phyloP scores from a whole-genome alignment of 1,140 invertebrate genomes.

The Calycopis cecrops region DNA sequence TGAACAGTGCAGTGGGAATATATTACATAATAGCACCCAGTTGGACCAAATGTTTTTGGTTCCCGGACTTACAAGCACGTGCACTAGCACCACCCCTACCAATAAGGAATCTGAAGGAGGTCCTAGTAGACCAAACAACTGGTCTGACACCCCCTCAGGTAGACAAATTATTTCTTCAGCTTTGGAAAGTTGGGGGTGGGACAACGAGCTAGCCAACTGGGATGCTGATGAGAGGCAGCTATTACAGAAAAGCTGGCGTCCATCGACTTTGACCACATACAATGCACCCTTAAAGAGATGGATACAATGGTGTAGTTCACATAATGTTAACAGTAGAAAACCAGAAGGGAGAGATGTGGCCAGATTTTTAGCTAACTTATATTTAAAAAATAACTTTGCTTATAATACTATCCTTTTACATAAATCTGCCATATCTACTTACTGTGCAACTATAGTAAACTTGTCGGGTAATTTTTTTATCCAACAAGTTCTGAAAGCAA shows the following conservation, averaged over 20 bases:
- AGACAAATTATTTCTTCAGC: neutral
- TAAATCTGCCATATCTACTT: too few relatives aligned
- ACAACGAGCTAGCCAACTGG: neutral
- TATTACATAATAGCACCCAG: conserved; percentile 12
- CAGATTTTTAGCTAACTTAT: conserved; percentile 6
- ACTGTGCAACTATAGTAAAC: too few relatives aligned
- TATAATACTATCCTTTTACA: too few relatives aligned
- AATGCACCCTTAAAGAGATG: conserved; percentile 8
- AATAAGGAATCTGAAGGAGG: conserved; percentile 14
- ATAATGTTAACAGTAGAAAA: neutral
- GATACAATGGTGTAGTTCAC: neutral
- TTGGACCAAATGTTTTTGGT: conserved; percentile 14
- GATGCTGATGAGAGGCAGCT: conserved; percentile 1
- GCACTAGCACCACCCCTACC: neutral
- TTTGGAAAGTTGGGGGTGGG: conserved; percentile 16
- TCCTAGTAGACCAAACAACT: conserved; percentile 10
- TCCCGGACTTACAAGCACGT: conserved; percentile 9
- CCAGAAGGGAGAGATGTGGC: neutral
- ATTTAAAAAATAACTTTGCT: conserved; percentile 1
- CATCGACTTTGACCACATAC: conserved; percentile 4
- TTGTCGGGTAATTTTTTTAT: conserved; percentile 9
- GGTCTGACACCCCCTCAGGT: neutral
- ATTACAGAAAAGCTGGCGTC: conserved; percentile 9
- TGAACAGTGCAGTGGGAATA: neutral
- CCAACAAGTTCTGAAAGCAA: conserved; percentile 2